Evolutionary conservation across 1,140 invertebrate genomes (phyloP).

Genomic region (Pemphigus obesinymphae): DNA sequence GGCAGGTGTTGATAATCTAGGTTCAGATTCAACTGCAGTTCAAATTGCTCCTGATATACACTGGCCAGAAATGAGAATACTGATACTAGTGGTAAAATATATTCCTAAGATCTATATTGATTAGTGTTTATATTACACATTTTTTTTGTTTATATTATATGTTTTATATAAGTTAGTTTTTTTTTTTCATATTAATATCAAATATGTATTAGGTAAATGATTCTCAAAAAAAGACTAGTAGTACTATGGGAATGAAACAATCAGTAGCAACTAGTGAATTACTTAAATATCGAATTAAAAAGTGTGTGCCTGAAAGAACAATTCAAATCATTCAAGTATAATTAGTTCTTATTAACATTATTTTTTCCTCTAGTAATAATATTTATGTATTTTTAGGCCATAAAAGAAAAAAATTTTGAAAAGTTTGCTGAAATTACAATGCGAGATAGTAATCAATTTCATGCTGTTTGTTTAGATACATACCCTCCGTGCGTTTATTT

Average conservation of each 20-base stretch:
- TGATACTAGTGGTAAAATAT: conserved; percentile 76
- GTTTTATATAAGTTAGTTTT: background rate
- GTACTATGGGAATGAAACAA: conserved; percentile 86
- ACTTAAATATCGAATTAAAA: conserved; percentile 66
- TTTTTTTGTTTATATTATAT: background rate
- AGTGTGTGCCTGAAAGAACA: conserved; percentile 68
- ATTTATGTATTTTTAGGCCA: conserved; percentile 57
- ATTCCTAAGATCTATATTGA: too few species aligned
- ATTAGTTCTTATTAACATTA: background rate
- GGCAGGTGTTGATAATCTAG: conserved; percentile 57
- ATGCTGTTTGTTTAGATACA: conserved; percentile 90
- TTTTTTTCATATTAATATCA: background rate
- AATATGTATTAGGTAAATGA: conserved; percentile 65
- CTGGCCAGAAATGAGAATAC: conserved; percentile 86
- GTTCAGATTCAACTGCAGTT: conserved; percentile 76
- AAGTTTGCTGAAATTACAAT: conserved; percentile 91
- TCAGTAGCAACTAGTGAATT: conserved; percentile 78
- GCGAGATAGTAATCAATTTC: conserved; percentile 96
- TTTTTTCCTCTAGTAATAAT: background rate
- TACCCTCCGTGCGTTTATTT: conserved; percentile 91
- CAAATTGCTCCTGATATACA: conserved; percentile 68
- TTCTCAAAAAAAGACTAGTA: conserved; percentile 77
- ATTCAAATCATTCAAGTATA: conserved; percentile 60
- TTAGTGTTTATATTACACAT: background rate
- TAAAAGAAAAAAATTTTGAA: conserved; percentile 73